phyloP scores from a whole-genome alignment of 2,113 vertebrate species.

The Connochaetes taurinus region DNA sequence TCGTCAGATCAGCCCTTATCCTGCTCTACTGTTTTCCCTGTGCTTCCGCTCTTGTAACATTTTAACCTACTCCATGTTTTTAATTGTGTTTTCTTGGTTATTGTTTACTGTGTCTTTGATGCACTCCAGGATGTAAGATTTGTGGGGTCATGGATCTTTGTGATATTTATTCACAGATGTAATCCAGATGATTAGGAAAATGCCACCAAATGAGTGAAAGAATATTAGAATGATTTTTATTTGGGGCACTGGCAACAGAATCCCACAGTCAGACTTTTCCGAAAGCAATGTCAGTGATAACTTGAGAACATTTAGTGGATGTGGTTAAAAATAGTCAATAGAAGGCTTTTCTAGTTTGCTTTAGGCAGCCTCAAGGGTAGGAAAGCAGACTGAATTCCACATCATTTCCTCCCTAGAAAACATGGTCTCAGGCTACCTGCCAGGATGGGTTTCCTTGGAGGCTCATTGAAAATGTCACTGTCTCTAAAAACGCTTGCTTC shows the following conservation, averaged over 20 bases:
- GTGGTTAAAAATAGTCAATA: conserved; percentile 15
- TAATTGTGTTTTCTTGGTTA: background rate
- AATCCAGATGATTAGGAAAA: background rate
- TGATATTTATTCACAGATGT: background rate
- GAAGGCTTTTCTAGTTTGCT: background rate
- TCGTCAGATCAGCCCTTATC: background rate
- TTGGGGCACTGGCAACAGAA: background rate
- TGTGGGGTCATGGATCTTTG: background rate
- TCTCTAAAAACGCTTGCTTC: background rate
- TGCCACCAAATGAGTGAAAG: background rate
- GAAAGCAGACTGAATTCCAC: background rate
- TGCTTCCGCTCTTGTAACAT: background rate
- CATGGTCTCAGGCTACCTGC: background rate
- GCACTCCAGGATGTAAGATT: background rate
- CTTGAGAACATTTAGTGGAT: background rate
- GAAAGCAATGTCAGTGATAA: background rate
- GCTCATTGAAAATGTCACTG: background rate
- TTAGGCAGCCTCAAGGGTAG: background rate
- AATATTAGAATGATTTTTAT: background rate
- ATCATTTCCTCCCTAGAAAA: background rate
- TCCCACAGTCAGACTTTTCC: background rate
- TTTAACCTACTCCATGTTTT: background rate
- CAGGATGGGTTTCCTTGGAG: background rate
- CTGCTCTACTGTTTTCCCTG: background rate
- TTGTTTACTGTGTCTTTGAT: background rate